These are phyloP conservation scores for Rhagonycha fulva DNA, from an alignment of 2,888 invertebrate species.

Conservation along the genomic window DNA sequence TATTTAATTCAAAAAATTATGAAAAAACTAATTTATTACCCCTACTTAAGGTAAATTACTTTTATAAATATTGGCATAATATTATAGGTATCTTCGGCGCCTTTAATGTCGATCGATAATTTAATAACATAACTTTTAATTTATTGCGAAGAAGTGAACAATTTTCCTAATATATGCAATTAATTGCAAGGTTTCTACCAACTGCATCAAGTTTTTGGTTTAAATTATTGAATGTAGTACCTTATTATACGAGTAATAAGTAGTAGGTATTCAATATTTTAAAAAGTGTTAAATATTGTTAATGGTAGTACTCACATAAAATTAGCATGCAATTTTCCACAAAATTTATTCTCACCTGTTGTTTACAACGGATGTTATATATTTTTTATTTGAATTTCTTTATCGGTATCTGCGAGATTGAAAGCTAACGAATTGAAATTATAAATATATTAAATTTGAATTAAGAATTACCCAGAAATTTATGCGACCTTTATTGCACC, in stretches of 20 bases:
- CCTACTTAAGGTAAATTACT: too few relatives aligned
- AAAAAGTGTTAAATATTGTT: background rate
- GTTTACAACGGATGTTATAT: background rate
- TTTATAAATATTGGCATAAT: too few relatives aligned
- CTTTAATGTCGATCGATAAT: too few relatives aligned
- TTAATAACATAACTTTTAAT: too few relatives aligned
- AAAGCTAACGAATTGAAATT: background rate
- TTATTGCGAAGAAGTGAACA: too few relatives aligned
- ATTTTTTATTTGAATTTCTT: background rate
- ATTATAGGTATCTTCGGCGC: too few relatives aligned
- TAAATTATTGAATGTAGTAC: background rate
- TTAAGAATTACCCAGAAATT: background rate
- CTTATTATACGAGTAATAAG: background rate
- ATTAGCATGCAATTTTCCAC: background rate
- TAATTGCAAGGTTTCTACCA: background rate
- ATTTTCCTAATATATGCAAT: too few relatives aligned
- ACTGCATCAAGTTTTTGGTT: background rate
- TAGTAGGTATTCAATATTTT: background rate
- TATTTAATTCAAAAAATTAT: too few relatives aligned
- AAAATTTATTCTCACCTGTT: background rate
- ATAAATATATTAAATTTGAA: background rate
- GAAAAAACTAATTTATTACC: too few relatives aligned
- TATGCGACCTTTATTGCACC: background rate
- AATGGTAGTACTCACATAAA: background rate
- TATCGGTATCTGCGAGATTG: background rate